phyloP scores from a whole-genome alignment of 2,113 vertebrate genomes.

The Nibea coibor region DNA sequence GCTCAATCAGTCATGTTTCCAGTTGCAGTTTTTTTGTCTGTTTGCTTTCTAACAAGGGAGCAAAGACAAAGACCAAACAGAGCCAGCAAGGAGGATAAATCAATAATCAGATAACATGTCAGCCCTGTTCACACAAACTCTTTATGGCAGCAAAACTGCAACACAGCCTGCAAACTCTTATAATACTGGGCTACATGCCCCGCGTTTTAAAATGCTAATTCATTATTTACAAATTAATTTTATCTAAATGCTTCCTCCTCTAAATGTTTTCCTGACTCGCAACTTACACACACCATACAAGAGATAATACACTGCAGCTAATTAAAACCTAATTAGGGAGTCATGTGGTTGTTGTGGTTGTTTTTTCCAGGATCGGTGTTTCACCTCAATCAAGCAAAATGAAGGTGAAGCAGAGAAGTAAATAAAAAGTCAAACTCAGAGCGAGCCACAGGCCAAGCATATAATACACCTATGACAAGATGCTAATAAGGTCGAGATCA shows the following conservation, averaged over 20 bases:
- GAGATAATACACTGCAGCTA: background rate
- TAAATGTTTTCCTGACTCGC: background rate
- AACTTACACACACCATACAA: background rate
- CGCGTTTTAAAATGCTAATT: background rate
- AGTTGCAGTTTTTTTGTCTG: background rate
- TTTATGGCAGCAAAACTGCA: background rate
- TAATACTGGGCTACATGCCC: background rate
- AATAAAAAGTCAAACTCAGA: slow-evolving; percentile 10
- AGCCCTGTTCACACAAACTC: slow-evolving; percentile 5
- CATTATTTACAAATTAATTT: slow-evolving; percentile 8
- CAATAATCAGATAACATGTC: slow-evolving; percentile 20
- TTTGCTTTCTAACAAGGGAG: background rate
- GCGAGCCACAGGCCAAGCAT: background rate
- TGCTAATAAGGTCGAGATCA: slow-evolving; percentile 46
- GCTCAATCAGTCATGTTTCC: background rate
- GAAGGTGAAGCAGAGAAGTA: background rate
- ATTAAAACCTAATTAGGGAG: background rate
- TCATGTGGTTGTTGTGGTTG: background rate
- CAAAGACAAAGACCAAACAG: background rate
- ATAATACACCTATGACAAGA: background rate
- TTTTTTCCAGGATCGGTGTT: slow-evolving; percentile 5
- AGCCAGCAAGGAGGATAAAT: background rate
- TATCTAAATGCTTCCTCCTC: slow-evolving; percentile 3
- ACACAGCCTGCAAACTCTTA: background rate
- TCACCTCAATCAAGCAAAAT: background rate